phyloP scores from a whole-genome alignment of 2,888 invertebrate genomes.

The Rugalucina vietnamica region DNA sequence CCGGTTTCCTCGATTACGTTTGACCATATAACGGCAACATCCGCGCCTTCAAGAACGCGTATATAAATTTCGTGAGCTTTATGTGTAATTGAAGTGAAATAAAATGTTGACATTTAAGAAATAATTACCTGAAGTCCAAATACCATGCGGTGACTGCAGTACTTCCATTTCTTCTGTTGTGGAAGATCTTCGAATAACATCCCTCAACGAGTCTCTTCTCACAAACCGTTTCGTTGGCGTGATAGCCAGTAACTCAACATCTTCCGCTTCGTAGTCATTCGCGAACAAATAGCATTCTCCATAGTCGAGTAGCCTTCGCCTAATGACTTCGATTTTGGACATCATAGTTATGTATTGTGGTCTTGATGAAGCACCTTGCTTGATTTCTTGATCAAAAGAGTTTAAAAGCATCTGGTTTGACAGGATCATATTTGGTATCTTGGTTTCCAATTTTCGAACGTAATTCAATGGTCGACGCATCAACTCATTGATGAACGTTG shows the following conservation, averaged over 20 bases:
- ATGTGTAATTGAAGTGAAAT: no score
- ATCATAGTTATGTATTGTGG: conserved; percentile 62
- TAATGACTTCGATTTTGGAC: conserved; percentile 62
- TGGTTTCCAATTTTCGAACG: conserved; percentile 53
- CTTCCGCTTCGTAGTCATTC: conserved; percentile 62
- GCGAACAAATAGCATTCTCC: conserved; percentile 62
- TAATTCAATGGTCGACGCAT: conserved; percentile 60
- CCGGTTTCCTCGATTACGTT: no score
- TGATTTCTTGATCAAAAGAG: conserved; percentile 62
- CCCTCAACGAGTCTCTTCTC: not conserved
- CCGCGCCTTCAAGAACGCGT: no score
- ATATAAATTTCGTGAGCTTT: no score
- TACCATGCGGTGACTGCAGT: conserved; percentile 30
- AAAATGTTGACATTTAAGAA: no score
- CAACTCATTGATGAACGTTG: conserved; percentile 50
- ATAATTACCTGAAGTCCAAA: conserved; percentile 55
- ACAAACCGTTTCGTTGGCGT: not conserved
- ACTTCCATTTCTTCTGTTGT: conserved; percentile 11
- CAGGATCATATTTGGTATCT: conserved; percentile 68
- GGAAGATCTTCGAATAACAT: not conserved
- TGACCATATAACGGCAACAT: no score
- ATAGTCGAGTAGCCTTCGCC: conserved; percentile 62
- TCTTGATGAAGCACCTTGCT: conserved; percentile 52
- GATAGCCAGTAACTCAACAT: conserved; percentile 42
- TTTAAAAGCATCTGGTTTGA: conserved; percentile 68